These are phyloP conservation scores for Dusona sp. DNA, from an alignment of 2,888 invertebrate genomes.

Conservation along the genomic window DNA sequence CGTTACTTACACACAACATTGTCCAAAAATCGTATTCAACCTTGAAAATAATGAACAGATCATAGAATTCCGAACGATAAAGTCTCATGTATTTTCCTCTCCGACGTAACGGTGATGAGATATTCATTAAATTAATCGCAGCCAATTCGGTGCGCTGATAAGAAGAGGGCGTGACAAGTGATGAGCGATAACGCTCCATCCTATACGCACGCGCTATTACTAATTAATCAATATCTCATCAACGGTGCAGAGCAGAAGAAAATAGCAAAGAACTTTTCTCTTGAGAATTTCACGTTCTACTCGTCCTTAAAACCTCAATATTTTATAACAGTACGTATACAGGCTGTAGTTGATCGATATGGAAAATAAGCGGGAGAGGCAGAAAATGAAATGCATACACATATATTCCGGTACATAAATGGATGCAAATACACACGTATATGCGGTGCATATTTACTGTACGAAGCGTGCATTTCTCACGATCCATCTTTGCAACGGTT, in stretches of 20 bases:
- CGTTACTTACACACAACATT: neutral
- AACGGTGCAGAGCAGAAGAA: neutral
- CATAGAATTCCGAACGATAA: neutral
- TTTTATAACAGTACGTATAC: neutral
- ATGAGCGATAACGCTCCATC: neutral
- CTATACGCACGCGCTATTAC: neutral
- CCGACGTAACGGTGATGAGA: neutral
- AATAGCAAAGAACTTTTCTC: conserved; percentile 3
- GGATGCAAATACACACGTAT: conserved; percentile 23
- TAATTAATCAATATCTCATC: conserved; percentile 1
- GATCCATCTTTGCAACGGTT: conserved; percentile 57
- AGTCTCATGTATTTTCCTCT: neutral
- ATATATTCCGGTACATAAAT: neutral
- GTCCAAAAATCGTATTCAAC: neutral
- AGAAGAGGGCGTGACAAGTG: neutral
- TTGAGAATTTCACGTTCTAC: conserved; percentile 17
- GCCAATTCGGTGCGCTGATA: conserved; percentile 4
- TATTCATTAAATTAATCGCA: neutral
- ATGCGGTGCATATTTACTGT: conserved; percentile 26
- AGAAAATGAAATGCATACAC: neutral
- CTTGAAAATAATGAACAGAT: neutral
- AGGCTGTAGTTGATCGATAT: conserved; percentile 13
- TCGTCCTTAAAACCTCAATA: conserved; percentile 53
- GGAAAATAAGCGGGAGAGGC: conserved; percentile 58
- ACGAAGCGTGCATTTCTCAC: conserved; percentile 57